Evolutionary conservation across 2,113 vertebrate species (phyloP).

Genomic region (Cavia porcellus): DNA sequence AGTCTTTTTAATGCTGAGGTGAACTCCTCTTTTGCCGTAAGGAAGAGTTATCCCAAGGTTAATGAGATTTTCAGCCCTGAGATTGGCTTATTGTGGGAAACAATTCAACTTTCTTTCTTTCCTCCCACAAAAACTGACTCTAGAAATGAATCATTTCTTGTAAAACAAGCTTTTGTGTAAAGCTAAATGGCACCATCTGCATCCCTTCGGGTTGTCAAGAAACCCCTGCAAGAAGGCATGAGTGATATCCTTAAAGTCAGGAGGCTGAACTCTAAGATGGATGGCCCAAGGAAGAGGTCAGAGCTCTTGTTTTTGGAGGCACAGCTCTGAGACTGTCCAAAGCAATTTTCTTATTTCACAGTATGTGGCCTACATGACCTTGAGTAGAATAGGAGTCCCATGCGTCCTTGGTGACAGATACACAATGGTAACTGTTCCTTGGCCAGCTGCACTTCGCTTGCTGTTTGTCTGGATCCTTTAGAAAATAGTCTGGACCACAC

Average conservation of each 20-base stretch:
- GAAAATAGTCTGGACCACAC: background rate
- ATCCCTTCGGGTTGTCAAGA: background rate
- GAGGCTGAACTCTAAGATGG: background rate
- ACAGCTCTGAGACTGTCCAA: background rate
- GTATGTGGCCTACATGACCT: background rate
- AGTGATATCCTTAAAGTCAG: background rate
- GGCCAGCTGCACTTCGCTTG: background rate
- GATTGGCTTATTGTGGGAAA: background rate
- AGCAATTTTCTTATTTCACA: background rate
- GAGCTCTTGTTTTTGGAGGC: background rate
- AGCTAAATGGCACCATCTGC: background rate
- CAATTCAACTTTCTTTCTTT: background rate
- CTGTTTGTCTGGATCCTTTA: background rate
- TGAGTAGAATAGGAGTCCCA: background rate
- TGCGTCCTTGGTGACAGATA: background rate
- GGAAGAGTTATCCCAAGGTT: background rate
- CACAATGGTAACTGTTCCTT: accelerated
- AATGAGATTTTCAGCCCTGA: background rate
- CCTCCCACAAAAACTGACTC: slow-evolving; percentile 23
- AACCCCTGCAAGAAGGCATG: background rate
- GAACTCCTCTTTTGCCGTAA: background rate
- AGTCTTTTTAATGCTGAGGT: background rate
- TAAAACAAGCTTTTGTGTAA: background rate
- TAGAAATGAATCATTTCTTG: slow-evolving; percentile 40
- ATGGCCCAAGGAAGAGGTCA: background rate